Evolutionary conservation across 2,888 invertebrate species (phyloP).

Genomic region (Protophormia terraenovae): DNA sequence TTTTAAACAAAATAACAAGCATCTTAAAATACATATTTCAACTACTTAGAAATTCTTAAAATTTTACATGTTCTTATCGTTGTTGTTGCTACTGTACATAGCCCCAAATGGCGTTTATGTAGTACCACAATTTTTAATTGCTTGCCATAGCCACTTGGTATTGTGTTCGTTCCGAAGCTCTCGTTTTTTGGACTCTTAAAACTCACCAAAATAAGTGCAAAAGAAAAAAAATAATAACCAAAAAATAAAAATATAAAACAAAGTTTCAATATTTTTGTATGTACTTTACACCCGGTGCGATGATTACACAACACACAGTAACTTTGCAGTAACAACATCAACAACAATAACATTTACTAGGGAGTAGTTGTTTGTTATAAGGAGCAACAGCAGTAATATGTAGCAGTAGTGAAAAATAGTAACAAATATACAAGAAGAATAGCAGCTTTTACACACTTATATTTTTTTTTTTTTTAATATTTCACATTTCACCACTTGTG

Average conservation of each 20-base stretch:
- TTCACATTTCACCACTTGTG: conserved; percentile 58
- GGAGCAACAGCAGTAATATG: background rate
- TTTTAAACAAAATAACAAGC: conserved; percentile 42
- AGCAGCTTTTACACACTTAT: background rate
- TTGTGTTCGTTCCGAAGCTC: conserved; percentile 3
- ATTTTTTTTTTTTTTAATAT: conserved; percentile 53
- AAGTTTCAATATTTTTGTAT: conserved; percentile 61
- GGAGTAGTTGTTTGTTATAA: background rate
- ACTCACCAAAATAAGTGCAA: background rate
- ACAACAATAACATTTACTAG: conserved; percentile 3
- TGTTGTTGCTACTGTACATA: background rate
- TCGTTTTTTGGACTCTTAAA: conserved; percentile 20
- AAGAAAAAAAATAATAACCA: background rate
- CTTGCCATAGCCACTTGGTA: conserved; percentile 52
- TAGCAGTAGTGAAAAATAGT: conserved; percentile 9
- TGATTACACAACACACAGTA: conserved; percentile 42
- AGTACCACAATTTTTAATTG: conserved; percentile 61
- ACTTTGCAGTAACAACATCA: conserved; percentile 9
- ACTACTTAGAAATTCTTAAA: conserved; percentile 39
- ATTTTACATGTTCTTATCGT: conserved; percentile 21
- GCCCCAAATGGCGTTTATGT: conserved; percentile 48
- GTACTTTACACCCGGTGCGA: conserved; percentile 58
- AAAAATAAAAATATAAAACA: conserved; percentile 39
- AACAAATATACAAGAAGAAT: conserved; percentile 11
- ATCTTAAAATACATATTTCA: conserved; percentile 32